Evolutionary conservation across 92 coral and sea anemone genomes (phyloP).

Genomic region (Palythoa heliodiscus): DNA sequence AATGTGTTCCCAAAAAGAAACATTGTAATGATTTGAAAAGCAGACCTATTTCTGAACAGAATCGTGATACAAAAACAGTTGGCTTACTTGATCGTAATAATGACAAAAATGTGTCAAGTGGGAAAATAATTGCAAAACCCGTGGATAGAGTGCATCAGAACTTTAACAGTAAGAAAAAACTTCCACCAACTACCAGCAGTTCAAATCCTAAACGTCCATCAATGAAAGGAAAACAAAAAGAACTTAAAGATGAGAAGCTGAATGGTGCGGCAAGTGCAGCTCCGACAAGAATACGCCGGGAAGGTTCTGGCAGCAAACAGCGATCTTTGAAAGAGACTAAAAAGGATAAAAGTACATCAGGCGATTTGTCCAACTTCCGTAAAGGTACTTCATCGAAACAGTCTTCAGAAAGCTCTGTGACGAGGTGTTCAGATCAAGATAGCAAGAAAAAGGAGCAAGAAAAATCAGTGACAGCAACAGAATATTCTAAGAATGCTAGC

Average conservation of each 20-base stretch:
- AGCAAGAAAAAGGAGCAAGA: not conserved
- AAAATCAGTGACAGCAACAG: not conserved
- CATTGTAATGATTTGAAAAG: constrained; percentile 7
- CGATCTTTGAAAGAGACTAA: not conserved
- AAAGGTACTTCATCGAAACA: not conserved
- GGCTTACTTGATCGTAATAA: not conserved
- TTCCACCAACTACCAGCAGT: not conserved
- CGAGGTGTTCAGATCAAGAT: not conserved
- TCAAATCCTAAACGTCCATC: not conserved
- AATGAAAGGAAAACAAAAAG: not conserved
- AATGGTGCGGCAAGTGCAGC: not conserved
- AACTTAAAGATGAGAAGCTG: not conserved
- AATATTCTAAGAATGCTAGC: not conserved
- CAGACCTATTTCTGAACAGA: not conserved
- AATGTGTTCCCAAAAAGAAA: not conserved
- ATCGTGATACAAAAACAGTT: not conserved
- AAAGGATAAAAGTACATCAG: not conserved
- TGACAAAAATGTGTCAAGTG: not conserved
- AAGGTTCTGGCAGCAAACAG: not conserved
- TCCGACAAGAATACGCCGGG: not conserved
- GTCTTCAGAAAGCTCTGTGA: not conserved
- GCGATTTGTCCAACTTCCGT: not conserved
- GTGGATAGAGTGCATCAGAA: not conserved
- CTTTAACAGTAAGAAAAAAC: not conserved
- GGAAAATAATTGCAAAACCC: not conserved